Evolutionary conservation across 1,140 invertebrate species (phyloP).

Genomic region (Nylanderia fulva): DNA sequence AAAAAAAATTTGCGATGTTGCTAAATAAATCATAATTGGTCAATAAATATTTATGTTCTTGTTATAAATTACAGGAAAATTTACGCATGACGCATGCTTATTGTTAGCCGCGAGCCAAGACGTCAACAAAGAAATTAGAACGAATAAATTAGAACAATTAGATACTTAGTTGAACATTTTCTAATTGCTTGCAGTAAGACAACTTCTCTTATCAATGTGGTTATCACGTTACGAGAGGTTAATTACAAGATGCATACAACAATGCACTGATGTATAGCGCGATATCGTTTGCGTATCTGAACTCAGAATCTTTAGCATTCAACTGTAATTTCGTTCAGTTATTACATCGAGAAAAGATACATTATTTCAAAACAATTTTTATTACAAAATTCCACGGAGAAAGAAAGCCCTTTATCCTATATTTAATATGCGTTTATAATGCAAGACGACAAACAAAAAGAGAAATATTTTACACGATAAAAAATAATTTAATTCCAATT

Average conservation of each 20-base stretch:
- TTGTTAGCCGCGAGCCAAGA: not conserved
- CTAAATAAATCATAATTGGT: not conserved
- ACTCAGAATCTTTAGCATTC: constrained; percentile 37
- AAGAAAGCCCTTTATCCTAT: not conserved
- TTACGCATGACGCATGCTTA: not conserved
- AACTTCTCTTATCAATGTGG: constrained; percentile 60
- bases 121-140: constrained; percentile 59
- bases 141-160: constrained; percentile 35
- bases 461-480: not conserved
- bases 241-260: constrained; percentile 47
- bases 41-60: not conserved
- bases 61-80: constrained; percentile 8
- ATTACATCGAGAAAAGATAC: not conserved
- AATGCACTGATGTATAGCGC: constrained; percentile 36
- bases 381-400: constrained; percentile 5
- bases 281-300: constrained; percentile 20
- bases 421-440: not conserved
- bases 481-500: constrained; percentile 34
- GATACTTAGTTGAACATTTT: constrained; percentile 38
- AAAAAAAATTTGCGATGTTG: not conserved
- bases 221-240: constrained; percentile 67
- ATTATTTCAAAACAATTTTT: constrained; percentile 46
- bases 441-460: not conserved
- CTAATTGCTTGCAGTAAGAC: constrained; percentile 63
- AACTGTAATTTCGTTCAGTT: not conserved